phyloP scores from a whole-genome alignment of 2,113 vertebrate genomes.

The Lagopus leucura region DNA sequence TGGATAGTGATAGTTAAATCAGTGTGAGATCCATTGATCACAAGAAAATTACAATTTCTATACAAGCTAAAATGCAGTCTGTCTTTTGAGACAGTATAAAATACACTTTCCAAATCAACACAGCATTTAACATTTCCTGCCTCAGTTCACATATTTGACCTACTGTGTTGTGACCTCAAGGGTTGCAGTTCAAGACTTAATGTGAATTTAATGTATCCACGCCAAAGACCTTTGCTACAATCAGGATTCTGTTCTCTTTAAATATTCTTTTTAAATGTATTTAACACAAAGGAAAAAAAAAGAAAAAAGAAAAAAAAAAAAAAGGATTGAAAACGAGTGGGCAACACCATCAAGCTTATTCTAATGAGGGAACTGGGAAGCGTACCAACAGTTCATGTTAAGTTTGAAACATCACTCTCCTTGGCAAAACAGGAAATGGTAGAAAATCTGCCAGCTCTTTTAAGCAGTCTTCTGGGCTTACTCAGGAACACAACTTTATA shows the following conservation, averaged over 20 bases:
- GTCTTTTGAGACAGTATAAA: constrained; percentile 2
- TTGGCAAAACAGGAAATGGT: not conserved
- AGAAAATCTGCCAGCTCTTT: not conserved
- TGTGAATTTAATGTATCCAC: not conserved
- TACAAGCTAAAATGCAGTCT: not conserved
- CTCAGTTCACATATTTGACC: not conserved
- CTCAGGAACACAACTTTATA: not conserved
- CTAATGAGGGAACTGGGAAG: not conserved
- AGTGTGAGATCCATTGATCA: not conserved
- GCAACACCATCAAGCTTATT: not conserved
- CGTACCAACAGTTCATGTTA: not conserved
- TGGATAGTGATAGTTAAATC: not conserved
- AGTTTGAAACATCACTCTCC: constrained; percentile 3
- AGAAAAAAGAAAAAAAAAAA: no score
- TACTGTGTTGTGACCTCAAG: not conserved
- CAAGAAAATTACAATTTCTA: not conserved
- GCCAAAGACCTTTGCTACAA: not conserved
- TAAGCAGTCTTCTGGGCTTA: not conserved
- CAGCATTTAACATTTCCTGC: constrained; percentile 2
- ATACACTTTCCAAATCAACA: not conserved
- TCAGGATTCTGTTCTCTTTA: not conserved
- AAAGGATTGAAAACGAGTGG: not conserved
- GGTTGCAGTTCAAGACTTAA: not conserved
- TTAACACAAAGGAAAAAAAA: no score
- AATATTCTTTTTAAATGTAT: not conserved